Conservation (phyloP, 2,797 vertebrate genomes). For the Chlorospingus semifuscus region DNA sequence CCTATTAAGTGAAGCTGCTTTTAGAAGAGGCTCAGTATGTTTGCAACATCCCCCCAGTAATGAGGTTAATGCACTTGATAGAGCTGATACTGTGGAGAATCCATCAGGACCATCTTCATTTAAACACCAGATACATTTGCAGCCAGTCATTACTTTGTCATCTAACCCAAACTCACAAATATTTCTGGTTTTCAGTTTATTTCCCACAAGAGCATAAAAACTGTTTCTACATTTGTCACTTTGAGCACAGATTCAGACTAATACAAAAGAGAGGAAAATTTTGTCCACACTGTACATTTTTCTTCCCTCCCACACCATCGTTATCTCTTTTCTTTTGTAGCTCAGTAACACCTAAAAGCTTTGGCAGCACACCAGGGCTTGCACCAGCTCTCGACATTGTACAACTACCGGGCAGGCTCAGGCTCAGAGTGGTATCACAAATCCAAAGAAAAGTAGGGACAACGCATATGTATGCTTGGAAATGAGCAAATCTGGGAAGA, state of each 20-base stretch:
- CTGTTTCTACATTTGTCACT: background rate
- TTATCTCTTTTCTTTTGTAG: slow-evolving; percentile 15
- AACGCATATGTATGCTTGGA: background rate
- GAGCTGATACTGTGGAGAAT: background rate
- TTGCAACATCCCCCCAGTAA: background rate
- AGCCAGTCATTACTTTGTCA: background rate
- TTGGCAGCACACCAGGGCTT: slow-evolving; percentile 10
- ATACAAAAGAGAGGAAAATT: background rate
- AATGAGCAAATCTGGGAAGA: background rate
- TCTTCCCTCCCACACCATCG: background rate
- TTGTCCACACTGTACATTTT: background rate
- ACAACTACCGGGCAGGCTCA: background rate
- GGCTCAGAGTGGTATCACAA: background rate
- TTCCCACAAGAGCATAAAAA: background rate
- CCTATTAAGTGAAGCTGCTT: slow-evolving; percentile 22
- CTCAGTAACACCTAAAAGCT: slow-evolving; percentile 18
- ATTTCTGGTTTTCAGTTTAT: background rate
- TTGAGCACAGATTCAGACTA: background rate
- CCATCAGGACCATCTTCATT: background rate
- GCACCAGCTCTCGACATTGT: background rate
- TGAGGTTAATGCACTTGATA: background rate
- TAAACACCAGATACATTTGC: background rate
- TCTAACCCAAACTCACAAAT: background rate
- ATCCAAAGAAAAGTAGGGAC: background rate
- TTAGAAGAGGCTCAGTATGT: background rate